phyloP scores from a whole-genome alignment of 1,140 invertebrate species.

The Bathynomus jamesi region DNA sequence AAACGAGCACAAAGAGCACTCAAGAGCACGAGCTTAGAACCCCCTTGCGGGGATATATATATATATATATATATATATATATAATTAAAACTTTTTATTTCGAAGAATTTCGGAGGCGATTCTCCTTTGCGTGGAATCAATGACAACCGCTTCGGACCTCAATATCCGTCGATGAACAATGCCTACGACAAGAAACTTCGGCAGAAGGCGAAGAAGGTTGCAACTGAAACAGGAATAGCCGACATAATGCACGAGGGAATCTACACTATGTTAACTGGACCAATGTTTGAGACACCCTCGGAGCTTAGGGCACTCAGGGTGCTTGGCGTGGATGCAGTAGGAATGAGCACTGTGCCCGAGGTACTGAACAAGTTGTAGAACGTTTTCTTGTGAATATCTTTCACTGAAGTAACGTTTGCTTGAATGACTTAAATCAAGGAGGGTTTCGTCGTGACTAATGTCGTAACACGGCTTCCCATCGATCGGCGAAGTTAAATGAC shows the following conservation, averaged over 20 bases:
- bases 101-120: slow-evolving; percentile 78
- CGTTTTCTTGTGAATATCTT: too few species aligned
- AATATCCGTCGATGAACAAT: slow-evolving; percentile 80
- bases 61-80: too few species aligned
- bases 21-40: too few species aligned
- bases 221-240: slow-evolving; percentile 60
- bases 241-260: slow-evolving; percentile 73
- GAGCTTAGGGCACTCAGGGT: slow-evolving; percentile 72
- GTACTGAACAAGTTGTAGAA: too few species aligned
- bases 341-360: slow-evolving; percentile 54
- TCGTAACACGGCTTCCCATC: too few species aligned
- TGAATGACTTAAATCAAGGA: too few species aligned
- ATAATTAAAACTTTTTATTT: too few species aligned
- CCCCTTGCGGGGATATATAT: too few species aligned
- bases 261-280: slow-evolving; percentile 84
- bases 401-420: too few species aligned
- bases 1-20: too few species aligned
- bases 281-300: slow-evolving; percentile 87
- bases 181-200: slow-evolving; percentile 70
- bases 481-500: too few species aligned
- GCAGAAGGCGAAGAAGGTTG: slow-evolving; percentile 60
- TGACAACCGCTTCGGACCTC: slow-evolving; percentile 82
- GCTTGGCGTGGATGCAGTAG: slow-evolving; percentile 50
- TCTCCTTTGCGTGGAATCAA: slow-evolving; percentile 86
- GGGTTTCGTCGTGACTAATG: too few species aligned